Evolutionary conservation across 2,888 invertebrate species (phyloP).

Genomic region (Tanypteryx hageni): DNA sequence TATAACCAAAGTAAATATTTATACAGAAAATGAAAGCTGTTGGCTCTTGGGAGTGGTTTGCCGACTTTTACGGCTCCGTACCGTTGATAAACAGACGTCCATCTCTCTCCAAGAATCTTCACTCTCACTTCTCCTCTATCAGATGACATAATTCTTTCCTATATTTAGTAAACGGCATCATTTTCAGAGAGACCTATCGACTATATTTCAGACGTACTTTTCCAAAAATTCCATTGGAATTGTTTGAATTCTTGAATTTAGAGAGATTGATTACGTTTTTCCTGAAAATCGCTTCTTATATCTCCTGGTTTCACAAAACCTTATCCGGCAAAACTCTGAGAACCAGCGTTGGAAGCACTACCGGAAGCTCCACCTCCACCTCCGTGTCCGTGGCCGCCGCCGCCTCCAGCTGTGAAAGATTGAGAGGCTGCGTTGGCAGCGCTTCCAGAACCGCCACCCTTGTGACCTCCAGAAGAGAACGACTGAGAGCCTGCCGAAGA

Average conservation of each 20-base stretch:
- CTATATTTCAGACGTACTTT: not conserved
- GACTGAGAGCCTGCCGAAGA: conserved; percentile 27
- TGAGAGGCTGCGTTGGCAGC: conserved; percentile 21
- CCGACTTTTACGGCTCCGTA: not conserved
- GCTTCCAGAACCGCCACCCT: conserved; percentile 27
- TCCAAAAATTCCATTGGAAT: not conserved
- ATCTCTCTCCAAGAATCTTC: not conserved
- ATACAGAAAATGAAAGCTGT: not conserved
- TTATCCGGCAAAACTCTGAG: conserved; percentile 25
- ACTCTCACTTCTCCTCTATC: not conserved
- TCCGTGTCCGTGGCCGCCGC: not conserved
- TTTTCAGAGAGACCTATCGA: not conserved
- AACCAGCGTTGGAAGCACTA: conserved; percentile 41
- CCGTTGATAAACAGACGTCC: not conserved
- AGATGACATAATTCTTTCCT: too few relatives aligned
- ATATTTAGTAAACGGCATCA: too few relatives aligned
- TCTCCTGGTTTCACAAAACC: not conserved
- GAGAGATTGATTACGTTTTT: not conserved
- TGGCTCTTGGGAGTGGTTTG: not conserved
- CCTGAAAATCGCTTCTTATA: not conserved
- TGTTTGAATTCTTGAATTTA: not conserved
- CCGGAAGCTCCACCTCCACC: conserved; percentile 23
- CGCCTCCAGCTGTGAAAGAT: conserved; percentile 32
- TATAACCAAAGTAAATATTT: not conserved
- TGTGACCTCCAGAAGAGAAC: not conserved